These are phyloP conservation scores for Hyperopisus bebe DNA, from an alignment of 2,113 vertebrate species.

Conservation along the genomic window DNA sequence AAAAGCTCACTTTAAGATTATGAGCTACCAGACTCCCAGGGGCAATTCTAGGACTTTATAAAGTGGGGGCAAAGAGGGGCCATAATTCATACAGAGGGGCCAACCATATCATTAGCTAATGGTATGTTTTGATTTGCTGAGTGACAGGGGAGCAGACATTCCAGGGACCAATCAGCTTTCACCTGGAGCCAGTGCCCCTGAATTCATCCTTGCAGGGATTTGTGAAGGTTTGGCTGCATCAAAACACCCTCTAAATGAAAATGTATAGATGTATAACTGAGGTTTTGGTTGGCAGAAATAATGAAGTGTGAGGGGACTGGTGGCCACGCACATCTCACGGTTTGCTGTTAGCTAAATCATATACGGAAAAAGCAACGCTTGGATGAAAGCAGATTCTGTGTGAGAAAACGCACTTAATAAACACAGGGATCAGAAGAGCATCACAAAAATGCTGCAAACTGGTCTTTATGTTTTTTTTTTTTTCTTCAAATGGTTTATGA, in stretches of 20 bases:
- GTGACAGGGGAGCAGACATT: not conserved
- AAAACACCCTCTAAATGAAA: not conserved
- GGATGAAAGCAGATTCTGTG: not conserved
- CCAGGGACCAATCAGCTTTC: not conserved
- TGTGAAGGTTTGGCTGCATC: not conserved
- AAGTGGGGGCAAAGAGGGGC: not conserved
- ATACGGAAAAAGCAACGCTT: not conserved
- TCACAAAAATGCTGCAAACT: not conserved
- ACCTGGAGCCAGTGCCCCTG: not conserved
- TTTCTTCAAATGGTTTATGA: not conserved
- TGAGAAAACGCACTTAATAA: not conserved
- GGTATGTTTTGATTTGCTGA: not conserved
- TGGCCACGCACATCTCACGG: not conserved
- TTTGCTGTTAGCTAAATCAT: not conserved
- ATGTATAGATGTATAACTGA: not conserved
- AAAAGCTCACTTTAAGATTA: not conserved
- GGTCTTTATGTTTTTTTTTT: not conserved
- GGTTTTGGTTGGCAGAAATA: slow-evolving; percentile 13
- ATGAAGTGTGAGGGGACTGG: not conserved
- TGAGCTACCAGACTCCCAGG: not conserved
- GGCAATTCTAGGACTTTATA: not conserved
- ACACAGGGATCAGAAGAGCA: not conserved
- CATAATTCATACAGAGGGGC: not conserved
- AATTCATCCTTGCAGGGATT: not conserved
- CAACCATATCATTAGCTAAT: not conserved